Percentiles rank a stretch among this genome's conserved stretches.
Conservation (phyloP, 2,113 vertebrate species). For the Heloderma charlesbogerti region DNA sequence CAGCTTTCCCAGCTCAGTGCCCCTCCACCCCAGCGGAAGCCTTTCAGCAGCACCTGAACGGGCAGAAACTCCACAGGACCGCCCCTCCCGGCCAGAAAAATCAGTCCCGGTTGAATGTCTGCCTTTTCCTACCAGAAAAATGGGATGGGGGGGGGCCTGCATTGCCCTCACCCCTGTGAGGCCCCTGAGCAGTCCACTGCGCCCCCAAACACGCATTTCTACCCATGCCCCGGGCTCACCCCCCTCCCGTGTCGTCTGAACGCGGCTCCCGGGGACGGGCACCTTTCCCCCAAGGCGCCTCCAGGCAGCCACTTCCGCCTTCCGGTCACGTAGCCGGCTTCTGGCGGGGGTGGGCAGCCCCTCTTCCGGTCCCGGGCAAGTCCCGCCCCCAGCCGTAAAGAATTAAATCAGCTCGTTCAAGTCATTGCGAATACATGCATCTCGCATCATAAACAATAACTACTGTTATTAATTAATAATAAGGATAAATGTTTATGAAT, state of each 20-base stretch:
- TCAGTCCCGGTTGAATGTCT: background rate
- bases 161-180: background rate
- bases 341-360: too few species aligned
- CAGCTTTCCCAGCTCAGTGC: background rate
- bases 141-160: too few species aligned
- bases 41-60: background rate
- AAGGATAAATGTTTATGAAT: too few species aligned
- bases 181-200: background rate
- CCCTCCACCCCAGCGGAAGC: background rate
- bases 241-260: rapidly evolving
- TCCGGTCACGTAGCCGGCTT: conserved; percentile 6
- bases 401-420: too few species aligned
- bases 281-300: background rate
- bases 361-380: background rate
- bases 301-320: background rate
- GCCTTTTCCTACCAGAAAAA: background rate
- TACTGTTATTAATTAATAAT: too few species aligned
- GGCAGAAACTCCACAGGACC: too few species aligned
- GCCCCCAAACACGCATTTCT: background rate
- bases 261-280: rapidly evolving
- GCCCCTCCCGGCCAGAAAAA: background rate
- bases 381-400: background rate
- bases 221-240: too few species aligned
- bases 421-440: background rate
- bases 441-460: too few species aligned